phyloP scores from a whole-genome alignment of 2,113 vertebrate species.

The Sapajus apella region DNA sequence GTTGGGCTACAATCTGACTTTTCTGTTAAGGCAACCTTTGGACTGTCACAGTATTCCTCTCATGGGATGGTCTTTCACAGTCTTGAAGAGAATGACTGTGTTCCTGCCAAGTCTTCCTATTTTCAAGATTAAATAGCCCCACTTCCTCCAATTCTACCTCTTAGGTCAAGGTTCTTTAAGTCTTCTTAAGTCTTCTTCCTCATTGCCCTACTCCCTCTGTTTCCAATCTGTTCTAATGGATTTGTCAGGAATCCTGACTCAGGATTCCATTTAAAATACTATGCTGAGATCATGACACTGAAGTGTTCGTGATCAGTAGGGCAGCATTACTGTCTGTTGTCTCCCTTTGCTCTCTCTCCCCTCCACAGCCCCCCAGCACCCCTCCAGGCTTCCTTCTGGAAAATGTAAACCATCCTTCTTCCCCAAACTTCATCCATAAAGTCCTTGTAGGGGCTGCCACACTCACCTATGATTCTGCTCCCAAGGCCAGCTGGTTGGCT shows the following conservation, averaged over 20 bases:
- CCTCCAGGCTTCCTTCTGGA: background rate
- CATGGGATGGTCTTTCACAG: background rate
- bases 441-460: background rate
- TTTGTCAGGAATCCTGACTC: slow-evolving; percentile 14
- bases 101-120: slow-evolving; percentile 31
- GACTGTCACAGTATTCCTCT: background rate
- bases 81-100: background rate
- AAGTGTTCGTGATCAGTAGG: background rate
- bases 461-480: background rate
- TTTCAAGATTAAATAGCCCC: slow-evolving; percentile 38
- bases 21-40: background rate
- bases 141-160: background rate
- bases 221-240: background rate
- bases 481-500: background rate
- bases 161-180: background rate
- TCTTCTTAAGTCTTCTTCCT: background rate
- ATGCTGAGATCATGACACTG: background rate
- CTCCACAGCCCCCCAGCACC: background rate
- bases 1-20: background rate
- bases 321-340: background rate
- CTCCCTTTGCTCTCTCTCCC: background rate
- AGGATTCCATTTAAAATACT: background rate
- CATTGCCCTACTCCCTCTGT: background rate
- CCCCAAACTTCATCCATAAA: background rate
- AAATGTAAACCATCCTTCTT: background rate